A percentile compares a stretch with the other conserved stretches of the same genome.
phyloP scores from a whole-genome alignment of 2,113 vertebrate genomes.

The Neolamprologus hecqui region DNA sequence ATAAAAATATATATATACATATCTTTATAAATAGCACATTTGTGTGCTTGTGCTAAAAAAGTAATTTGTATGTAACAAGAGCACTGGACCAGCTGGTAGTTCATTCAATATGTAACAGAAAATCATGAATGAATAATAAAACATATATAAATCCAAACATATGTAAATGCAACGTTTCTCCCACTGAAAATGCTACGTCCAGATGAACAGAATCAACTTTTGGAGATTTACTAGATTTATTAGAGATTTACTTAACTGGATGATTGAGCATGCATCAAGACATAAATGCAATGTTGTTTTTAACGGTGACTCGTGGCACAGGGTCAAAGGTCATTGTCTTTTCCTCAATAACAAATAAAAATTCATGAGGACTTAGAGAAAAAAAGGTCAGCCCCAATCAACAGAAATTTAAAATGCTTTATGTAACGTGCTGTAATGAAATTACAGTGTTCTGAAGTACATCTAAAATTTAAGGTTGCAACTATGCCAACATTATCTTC shows the following conservation, averaged over 20 bases:
- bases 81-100: neutral
- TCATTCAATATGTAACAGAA: neutral
- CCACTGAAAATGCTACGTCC: fast-evolving
- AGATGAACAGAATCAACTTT: neutral
- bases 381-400: neutral
- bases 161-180: neutral
- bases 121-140: fast-evolving
- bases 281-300: neutral
- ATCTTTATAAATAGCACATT: neutral
- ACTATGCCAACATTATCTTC: neutral
- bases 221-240: neutral
- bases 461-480: neutral
- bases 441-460: neutral
- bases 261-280: neutral
- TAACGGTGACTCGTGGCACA: neutral
- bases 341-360: neutral
- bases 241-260: neutral
- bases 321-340: neutral
- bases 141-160: neutral
- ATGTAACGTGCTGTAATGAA: neutral
- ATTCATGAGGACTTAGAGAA: neutral
- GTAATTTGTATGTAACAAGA: neutral
- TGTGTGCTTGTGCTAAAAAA: neutral
- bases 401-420: neutral
- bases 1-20: too few species aligned